Percentiles rank a stretch among this genome's conserved stretches.
These are phyloP conservation scores for Sisor rabdophorus DNA, from an alignment of 2,113 vertebrate genomes.

Conservation along the genomic window DNA sequence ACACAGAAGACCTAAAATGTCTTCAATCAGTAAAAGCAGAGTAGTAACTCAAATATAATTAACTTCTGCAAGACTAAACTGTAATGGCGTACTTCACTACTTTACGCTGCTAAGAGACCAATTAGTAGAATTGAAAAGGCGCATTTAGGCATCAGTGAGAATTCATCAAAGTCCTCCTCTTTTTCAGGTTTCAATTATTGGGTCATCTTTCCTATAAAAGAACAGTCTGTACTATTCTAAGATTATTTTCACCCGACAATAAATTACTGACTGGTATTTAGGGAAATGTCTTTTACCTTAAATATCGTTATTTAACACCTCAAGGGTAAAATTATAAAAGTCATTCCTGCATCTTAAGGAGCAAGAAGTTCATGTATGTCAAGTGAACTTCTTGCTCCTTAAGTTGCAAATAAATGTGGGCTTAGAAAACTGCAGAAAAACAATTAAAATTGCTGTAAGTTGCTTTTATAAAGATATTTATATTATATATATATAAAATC, in stretches of 20 bases:
- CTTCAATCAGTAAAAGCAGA: not conserved
- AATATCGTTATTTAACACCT: not conserved
- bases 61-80: not conserved
- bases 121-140: not conserved
- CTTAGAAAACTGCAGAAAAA: too few species aligned
- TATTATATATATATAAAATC: too few species aligned
- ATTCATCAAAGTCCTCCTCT: not conserved
- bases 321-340: slow-evolving; percentile 4
- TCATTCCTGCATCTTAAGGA: not conserved
- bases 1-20: not conserved
- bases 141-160: not conserved
- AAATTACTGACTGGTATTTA: not conserved
- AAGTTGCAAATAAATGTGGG: too few species aligned
- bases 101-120: slow-evolving; percentile 7
- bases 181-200: too few species aligned
- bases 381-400: too few species aligned
- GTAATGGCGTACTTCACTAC: not conserved
- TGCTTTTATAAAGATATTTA: too few species aligned
- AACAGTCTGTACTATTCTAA: too few species aligned
- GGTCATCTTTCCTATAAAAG: too few species aligned
- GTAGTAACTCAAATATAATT: slow-evolving; percentile 1
- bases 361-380: not conserved
- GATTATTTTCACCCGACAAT: not conserved
- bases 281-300: not conserved
- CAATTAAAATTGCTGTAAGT: too few species aligned